Conservation (phyloP, 35 echinoderm and acorn worm species). For the Nesometra sesokonis region DNA sequence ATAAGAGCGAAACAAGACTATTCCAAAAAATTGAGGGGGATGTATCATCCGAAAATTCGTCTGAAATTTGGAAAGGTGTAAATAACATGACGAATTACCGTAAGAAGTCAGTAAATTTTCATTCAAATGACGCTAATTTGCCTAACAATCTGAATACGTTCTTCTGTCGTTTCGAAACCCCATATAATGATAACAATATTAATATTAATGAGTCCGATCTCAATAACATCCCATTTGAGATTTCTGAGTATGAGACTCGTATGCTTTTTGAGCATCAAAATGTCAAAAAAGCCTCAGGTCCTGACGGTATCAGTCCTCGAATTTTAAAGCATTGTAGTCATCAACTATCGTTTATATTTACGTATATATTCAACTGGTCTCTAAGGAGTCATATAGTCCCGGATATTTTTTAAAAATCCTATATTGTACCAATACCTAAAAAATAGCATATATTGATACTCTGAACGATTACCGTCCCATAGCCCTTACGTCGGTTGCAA, state of each 20-base stretch:
- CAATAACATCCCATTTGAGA: no score
- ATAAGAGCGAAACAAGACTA: neutral
- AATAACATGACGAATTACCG: neutral
- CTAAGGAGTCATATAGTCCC: neutral
- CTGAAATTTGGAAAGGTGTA: neutral
- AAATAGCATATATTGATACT: neutral
- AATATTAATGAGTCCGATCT: no score
- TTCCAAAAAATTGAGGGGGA: slow-evolving; percentile 10
- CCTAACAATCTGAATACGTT: neutral
- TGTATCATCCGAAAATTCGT: neutral
- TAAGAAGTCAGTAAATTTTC: neutral
- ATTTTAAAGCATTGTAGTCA: neutral
- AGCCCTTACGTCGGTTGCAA: neutral
- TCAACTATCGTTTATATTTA: neutral
- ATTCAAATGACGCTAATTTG: neutral
- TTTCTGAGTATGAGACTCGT: no score
- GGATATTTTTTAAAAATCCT: neutral
- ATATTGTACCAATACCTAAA: neutral
- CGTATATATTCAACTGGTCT: neutral
- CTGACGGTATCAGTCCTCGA: neutral
- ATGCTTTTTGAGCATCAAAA: neutral
- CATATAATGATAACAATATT: neutral
- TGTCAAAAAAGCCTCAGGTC: neutral
- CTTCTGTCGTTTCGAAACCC: neutral
- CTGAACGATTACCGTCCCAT: neutral